Evolutionary conservation across 92 coral and sea anemone species (phyloP).

Genomic region (Diadumene lineata): DNA sequence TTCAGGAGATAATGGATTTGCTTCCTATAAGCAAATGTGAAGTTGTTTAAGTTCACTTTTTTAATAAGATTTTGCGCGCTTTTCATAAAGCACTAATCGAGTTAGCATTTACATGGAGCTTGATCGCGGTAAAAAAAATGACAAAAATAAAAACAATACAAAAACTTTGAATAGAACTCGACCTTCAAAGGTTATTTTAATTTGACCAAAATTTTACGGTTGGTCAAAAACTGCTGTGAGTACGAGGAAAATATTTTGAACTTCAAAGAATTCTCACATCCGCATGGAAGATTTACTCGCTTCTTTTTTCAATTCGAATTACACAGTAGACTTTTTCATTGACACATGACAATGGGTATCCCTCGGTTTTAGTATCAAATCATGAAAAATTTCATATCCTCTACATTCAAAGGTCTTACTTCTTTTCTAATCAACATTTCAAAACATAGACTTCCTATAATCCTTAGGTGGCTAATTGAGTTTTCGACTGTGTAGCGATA

Average conservation of each 20-base stretch:
- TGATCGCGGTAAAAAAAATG: no score
- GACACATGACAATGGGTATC: conserved; percentile 11
- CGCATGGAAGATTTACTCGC: conserved; percentile 15
- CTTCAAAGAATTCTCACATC: conserved; percentile 23
- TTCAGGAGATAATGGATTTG: neutral
- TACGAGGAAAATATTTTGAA: conserved; percentile 15
- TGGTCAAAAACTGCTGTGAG: conserved; percentile 11
- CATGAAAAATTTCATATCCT: conserved; percentile 81
- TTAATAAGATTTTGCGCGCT: conserved; percentile 15
- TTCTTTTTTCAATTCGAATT: conserved; percentile 24
- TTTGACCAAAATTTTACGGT: conserved; percentile 11
- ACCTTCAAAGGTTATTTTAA: conserved; percentile 5
- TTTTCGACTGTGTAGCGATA: conserved; percentile 47
- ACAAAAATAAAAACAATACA: no score
- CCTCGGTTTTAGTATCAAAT: conserved; percentile 37
- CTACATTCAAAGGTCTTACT: conserved; percentile 65
- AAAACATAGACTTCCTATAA: conserved; percentile 74
- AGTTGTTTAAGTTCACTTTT: conserved; percentile 7
- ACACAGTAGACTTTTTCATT: conserved; percentile 18
- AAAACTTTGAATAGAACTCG: neutral
- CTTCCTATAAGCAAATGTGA: conserved; percentile 11
- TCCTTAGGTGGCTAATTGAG: conserved; percentile 87
- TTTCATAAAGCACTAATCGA: neutral
- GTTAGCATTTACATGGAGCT: neutral
- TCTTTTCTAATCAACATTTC: conserved; percentile 78